Evolutionary conservation across 2,113 vertebrate species (phyloP).

Genomic region (Corydoras maculifer): DNA sequence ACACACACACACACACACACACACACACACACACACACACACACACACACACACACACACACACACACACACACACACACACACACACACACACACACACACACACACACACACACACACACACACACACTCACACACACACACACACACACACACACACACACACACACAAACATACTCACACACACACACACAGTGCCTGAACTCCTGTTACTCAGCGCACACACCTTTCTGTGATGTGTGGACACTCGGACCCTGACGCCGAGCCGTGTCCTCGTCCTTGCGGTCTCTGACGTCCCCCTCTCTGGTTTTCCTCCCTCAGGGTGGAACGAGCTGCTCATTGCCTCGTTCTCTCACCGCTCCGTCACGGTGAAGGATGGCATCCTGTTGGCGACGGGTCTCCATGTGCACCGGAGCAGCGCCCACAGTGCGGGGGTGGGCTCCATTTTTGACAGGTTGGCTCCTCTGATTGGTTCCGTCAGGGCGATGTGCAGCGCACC

Average conservation of each 20-base stretch:
- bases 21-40: no score
- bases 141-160: slow-evolving; percentile 1
- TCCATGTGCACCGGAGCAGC: slow-evolving; percentile 89
- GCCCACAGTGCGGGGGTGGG: slow-evolving; percentile 93
- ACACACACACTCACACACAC: not conserved
- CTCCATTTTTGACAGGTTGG: slow-evolving; percentile 90
- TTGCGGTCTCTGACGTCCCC: not conserved
- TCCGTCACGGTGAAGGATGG: slow-evolving; percentile 89
- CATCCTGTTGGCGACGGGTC: slow-evolving; percentile 87
- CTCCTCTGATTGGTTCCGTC: not conserved
- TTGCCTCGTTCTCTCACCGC: slow-evolving; percentile 93
- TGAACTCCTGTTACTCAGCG: no score
- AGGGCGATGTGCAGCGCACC: no score
- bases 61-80: not conserved
- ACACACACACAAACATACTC: no score
- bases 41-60: not conserved
- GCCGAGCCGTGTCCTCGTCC: no score
- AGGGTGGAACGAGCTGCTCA: slow-evolving; percentile 96
- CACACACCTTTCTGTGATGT: no score
- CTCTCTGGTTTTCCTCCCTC: slow-evolving; percentile 7
- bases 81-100: no score
- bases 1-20: no score
- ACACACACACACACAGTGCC: no score
- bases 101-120: slow-evolving; percentile 8
- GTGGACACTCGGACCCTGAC: no score